phyloP scores from a whole-genome alignment of 2,888 invertebrate species.

The Drosophila mimetica region DNA sequence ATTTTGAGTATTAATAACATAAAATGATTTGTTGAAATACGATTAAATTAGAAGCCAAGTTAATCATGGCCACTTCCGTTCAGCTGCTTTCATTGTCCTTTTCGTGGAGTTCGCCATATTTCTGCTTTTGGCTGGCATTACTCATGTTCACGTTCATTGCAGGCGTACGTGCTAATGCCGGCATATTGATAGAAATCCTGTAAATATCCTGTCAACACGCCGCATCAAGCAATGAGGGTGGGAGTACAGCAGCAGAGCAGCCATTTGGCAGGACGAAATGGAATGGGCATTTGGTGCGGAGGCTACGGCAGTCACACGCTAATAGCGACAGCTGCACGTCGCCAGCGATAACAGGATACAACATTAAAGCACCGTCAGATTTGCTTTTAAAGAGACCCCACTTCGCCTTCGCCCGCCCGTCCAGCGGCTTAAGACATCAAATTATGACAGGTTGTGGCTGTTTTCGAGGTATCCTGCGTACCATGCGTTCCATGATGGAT shows the following conservation, averaged over 20 bases:
- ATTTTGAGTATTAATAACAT: constrained; percentile 50
- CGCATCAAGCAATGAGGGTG: constrained; percentile 43
- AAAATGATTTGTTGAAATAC: constrained; percentile 51
- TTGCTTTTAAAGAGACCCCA: constrained; percentile 67
- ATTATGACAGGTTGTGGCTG: constrained; percentile 72
- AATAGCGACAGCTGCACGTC: constrained; percentile 79
- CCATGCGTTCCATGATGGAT: constrained; percentile 4
- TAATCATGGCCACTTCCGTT: constrained; percentile 31
- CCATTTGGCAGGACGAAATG: constrained; percentile 38
- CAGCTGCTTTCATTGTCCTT: constrained; percentile 19
- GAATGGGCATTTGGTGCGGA: constrained; percentile 9
- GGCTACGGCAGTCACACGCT: constrained; percentile 49
- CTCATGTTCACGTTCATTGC: constrained; percentile 69
- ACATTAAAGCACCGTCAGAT: constrained; percentile 70
- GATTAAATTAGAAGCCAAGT: constrained; percentile 48
- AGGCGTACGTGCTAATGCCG: constrained; percentile 73
- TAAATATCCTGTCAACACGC: constrained; percentile 79
- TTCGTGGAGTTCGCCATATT: neutral
- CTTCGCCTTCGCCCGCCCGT: constrained; percentile 23
- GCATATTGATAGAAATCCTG: constrained; percentile 80
- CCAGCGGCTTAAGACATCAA: constrained; percentile 67
- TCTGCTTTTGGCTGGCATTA: constrained; percentile 37
- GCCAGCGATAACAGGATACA: constrained; percentile 66
- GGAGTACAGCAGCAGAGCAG: constrained; percentile 14
- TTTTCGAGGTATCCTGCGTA: constrained; percentile 32